phyloP scores from a whole-genome alignment of 1,140 invertebrate species.

The Drosophila tropicalis region DNA sequence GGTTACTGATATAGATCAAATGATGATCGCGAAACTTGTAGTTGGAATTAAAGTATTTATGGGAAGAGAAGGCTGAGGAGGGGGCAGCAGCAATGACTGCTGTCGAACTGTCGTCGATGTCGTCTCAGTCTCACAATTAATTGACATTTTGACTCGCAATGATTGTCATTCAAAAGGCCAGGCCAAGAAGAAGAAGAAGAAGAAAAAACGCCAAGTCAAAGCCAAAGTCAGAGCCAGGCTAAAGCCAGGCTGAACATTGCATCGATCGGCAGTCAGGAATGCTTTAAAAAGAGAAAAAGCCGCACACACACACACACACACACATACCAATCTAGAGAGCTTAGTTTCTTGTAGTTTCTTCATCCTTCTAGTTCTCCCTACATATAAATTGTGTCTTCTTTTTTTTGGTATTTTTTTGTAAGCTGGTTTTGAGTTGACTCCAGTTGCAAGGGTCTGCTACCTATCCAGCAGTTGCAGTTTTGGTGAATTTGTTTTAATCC shows the following conservation, averaged over 20 bases:
- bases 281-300: conserved; percentile 7
- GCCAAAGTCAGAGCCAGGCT: conserved; percentile 24
- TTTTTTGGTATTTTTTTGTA: background rate
- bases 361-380: background rate
- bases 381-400: too few relatives aligned
- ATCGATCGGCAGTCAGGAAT: background rate
- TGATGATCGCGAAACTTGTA: background rate
- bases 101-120: conserved; percentile 13
- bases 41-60: too few relatives aligned
- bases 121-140: conserved; percentile 73
- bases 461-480: too few relatives aligned
- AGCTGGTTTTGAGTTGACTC: background rate
- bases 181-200: conserved; percentile 19
- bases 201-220: conserved; percentile 45
- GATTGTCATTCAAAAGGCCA: conserved; percentile 75
- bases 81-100: background rate
- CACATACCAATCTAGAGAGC: background rate
- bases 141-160: conserved; percentile 75
- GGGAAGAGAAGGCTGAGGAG: too few relatives aligned
- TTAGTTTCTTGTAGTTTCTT: background rate
- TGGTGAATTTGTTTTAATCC: too few relatives aligned
- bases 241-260: background rate
- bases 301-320: background rate
- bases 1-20: conserved; percentile 11
- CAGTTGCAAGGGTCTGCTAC: too few relatives aligned